phyloP scores from a whole-genome alignment of 2,888 invertebrate genomes.

The Elmis aenea region DNA sequence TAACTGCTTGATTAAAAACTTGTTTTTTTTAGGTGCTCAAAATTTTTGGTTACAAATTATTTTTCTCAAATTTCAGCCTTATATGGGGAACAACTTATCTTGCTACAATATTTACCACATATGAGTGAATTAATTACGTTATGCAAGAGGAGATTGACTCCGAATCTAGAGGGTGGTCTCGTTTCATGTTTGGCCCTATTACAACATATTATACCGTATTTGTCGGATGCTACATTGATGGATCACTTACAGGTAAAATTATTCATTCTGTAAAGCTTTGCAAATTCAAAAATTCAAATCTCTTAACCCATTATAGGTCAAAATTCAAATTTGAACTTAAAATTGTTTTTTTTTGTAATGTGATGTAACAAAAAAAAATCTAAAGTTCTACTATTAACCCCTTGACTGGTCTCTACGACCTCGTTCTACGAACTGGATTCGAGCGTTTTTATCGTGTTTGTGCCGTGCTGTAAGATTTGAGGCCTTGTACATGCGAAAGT shows the following conservation, averaged over 20 bases:
- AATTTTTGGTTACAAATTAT: neutral
- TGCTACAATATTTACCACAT: constrained; percentile 86
- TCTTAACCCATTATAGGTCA: no score
- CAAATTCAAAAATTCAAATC: neutral
- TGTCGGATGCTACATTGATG: constrained; percentile 81
- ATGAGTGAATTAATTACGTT: constrained; percentile 79
- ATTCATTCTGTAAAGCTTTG: no score
- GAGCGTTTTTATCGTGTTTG: no score
- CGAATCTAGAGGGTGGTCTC: constrained; percentile 82
- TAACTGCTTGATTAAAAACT: constrained; percentile 11
- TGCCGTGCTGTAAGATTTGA: no score
- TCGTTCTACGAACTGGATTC: no score
- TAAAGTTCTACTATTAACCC: no score
- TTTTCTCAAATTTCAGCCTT: constrained; percentile 47
- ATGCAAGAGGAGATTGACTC: constrained; percentile 74
- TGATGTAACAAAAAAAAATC: no score
- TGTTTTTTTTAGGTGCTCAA: neutral
- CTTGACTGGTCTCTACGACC: no score
- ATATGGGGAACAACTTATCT: constrained; percentile 83
- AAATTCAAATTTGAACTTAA: no score
- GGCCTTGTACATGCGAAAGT: no score
- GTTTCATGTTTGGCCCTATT: constrained; percentile 78
- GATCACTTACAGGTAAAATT: constrained; percentile 76
- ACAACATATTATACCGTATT: constrained; percentile 73
- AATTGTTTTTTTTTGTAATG: no score